These are phyloP conservation scores for Myiozetetes cayanensis DNA, from an alignment of 2,113 vertebrate genomes.

Conservation along the genomic window DNA sequence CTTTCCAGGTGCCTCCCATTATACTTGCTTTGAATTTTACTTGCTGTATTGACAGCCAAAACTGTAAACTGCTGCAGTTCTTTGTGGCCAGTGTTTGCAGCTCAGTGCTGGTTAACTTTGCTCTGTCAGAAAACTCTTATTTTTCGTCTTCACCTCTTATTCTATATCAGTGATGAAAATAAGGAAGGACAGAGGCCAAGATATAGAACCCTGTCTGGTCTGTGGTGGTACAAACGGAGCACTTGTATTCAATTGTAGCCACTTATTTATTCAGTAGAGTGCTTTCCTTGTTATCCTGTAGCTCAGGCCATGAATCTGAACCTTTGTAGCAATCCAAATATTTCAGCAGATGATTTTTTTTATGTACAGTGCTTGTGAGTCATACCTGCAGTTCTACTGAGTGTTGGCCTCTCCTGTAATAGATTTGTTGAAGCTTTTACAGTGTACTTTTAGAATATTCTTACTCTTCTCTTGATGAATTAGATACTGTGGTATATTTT, in stretches of 20 bases:
- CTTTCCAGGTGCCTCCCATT: neutral
- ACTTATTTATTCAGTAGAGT: neutral
- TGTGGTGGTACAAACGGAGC: neutral
- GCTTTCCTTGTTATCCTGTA: neutral
- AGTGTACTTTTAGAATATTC: neutral
- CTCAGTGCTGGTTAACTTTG: neutral
- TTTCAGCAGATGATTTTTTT: neutral
- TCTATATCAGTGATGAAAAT: neutral
- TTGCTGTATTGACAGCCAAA: neutral
- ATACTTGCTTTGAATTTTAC: neutral
- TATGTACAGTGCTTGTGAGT: neutral
- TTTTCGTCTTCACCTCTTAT: neutral
- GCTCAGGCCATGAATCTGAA: neutral
- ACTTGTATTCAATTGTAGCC: neutral
- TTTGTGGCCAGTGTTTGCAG: neutral
- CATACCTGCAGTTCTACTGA: accelerated
- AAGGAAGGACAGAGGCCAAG: neutral
- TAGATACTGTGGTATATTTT: neutral
- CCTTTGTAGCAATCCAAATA: neutral
- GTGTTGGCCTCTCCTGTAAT: neutral
- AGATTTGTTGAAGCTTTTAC: neutral
- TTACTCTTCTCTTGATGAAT: neutral
- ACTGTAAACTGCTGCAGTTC: neutral
- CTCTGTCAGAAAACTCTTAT: neutral
- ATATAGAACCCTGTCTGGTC: neutral